Evolutionary conservation across 2,113 vertebrate species (phyloP), one percentile per base, ranked within the genome.

Genomic region (Tamias sibiricus): DNA sequence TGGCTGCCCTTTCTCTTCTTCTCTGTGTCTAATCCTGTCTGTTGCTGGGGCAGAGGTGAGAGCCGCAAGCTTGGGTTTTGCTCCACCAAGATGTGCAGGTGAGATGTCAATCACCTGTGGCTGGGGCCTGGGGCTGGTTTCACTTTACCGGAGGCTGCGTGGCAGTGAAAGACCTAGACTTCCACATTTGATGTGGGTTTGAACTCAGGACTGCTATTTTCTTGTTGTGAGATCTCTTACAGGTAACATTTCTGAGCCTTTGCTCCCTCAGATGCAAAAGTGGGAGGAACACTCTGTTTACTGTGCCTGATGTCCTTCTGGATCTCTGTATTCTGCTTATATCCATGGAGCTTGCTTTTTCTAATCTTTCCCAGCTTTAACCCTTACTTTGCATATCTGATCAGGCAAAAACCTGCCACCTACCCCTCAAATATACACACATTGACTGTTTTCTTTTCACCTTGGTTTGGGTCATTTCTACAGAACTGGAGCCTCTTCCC

Each of bases 1-100:
- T 97, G 96, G 97, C 95, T 98, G 97, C 97, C 96, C 97, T 97
- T 98, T 96, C 92, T 97, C 98, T 97, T 93, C 72, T 94, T 86
- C 86, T 88, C 92, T 96, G 96, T 79, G 32, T 87, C 96, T 90
- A 64, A 95, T 87, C 91, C 82, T 95, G 75, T 95, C 97, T 97
- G 79, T 91, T 1, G 13, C 91, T 75, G 87, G 1, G 62, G 94
- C 6, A 1, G 90, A 96, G 95, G 90, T 97, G 95, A 97, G 89
- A 96, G 94, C 90, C 24, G 76, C 64, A 91, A 92, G 95, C 14
- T 94, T 0, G 10, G 82, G 71, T 96, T 98, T 94, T 97, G 91
- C 94, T 95, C 37, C 3, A 80, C 49, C 86, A 59, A 92, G 47
- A 54, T 0, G 9, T 77, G 77, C 74, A 40, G 74, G 93, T 40